Percentiles rank a stretch among this genome's conserved stretches.
These are phyloP conservation scores for Sebastes paucispinis DNA, from an alignment of 2,797 vertebrate genomes.

Conservation along the genomic window DNA sequence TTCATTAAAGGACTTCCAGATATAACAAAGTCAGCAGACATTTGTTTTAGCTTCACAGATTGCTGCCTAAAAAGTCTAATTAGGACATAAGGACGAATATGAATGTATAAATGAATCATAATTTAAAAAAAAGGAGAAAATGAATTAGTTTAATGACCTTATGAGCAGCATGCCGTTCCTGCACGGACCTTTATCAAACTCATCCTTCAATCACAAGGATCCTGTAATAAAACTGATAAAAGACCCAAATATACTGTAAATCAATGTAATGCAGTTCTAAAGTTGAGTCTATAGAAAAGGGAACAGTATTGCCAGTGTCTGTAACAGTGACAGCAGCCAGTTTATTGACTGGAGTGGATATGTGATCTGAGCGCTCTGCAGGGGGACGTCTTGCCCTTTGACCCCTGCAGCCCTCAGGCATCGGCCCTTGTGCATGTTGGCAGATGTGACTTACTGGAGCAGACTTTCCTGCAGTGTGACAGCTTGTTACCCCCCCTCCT, in stretches of 20 bases:
- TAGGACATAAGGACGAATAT: too few relatives aligned
- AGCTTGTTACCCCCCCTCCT: constrained; percentile 66
- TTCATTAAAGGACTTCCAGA: neutral
- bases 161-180: neutral
- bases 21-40: neutral
- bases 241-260: constrained; percentile 42
- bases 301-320: constrained; percentile 58
- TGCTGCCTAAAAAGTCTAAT: neutral
- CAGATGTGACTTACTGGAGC: constrained; percentile 80
- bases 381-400: constrained; percentile 71
- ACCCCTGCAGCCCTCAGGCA: constrained; percentile 76
- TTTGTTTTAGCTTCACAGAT: neutral
- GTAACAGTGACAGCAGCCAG: constrained; percentile 71
- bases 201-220: neutral
- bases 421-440: constrained; percentile 62
- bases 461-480: constrained; percentile 75
- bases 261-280: constrained; percentile 20
- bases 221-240: neutral
- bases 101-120: neutral
- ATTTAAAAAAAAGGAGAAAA: neutral
- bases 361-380: constrained; percentile 73
- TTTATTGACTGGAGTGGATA: constrained; percentile 78
- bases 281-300: constrained; percentile 48
- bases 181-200: neutral
- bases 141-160: neutral